Evolutionary conservation across 2,797 vertebrate species (phyloP).

Genomic region (Neosilurus mollespiculum): DNA sequence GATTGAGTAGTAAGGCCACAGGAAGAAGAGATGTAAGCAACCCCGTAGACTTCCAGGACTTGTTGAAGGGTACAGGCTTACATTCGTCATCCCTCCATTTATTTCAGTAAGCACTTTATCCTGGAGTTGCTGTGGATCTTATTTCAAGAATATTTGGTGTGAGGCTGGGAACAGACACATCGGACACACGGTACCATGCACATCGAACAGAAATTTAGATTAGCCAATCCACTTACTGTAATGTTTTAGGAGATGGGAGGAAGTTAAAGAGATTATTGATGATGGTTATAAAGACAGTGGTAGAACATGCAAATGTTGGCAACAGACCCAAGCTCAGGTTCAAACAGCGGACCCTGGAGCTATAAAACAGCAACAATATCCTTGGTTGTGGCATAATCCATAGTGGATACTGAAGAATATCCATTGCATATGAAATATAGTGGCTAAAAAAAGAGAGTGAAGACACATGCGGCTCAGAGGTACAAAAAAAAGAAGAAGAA

Average conservation of each 20-base stretch:
- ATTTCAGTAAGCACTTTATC: neutral
- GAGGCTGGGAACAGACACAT: neutral
- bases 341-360: neutral
- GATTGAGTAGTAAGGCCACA: neutral
- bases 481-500: conserved; percentile 67
- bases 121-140: neutral
- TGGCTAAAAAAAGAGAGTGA: conserved; percentile 53
- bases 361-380: neutral
- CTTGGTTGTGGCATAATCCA: neutral
- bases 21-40: neutral
- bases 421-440: neutral
- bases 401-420: neutral
- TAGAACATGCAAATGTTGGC: neutral
- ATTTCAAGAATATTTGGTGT: neutral
- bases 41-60: neutral
- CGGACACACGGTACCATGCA: neutral
- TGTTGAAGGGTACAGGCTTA: neutral
- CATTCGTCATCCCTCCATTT: neutral
- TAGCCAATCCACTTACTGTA: neutral
- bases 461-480: conserved; percentile 65
- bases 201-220: neutral
- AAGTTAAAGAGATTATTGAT: neutral
- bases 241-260: neutral
- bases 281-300: neutral
- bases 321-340: neutral